Conservation (phyloP, 2,797 vertebrate genomes). For the Emys orbicularis region DNA sequence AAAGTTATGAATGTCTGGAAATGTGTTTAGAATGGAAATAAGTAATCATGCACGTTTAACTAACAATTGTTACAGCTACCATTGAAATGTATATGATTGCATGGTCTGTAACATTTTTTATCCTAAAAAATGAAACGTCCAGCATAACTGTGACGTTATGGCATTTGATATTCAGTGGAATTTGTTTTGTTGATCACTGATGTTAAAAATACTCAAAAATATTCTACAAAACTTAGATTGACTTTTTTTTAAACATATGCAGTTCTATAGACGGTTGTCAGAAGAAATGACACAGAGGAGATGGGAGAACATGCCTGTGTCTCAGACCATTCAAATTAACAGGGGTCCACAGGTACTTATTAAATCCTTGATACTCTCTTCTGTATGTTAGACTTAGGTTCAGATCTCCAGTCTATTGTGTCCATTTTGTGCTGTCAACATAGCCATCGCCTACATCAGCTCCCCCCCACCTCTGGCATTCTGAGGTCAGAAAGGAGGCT, state of each 20-base stretch:
- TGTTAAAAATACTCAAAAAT: not conserved
- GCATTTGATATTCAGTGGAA: not conserved
- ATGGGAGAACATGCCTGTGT: conserved; percentile 91
- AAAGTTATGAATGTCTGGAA: not conserved
- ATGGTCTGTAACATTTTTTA: not conserved
- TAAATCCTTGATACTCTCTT: not conserved
- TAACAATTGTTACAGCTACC: not conserved
- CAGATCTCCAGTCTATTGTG: not conserved
- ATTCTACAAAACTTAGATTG: not conserved
- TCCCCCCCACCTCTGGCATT: not conserved
- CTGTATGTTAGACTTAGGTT: not conserved
- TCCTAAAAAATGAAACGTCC: not conserved
- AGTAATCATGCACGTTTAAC: not conserved
- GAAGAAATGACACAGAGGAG: conserved; percentile 96
- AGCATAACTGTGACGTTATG: not conserved
- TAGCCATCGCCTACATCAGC: no score
- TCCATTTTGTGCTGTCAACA: not conserved
- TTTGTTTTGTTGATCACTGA: not conserved
- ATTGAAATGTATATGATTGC: not conserved
- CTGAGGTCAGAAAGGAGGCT: not conserved
- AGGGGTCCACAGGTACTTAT: conserved; percentile 84
- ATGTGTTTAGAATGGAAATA: not conserved
- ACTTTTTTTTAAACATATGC: not conserved
- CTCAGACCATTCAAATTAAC: conserved; percentile 86
- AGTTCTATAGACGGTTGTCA: conserved; percentile 95